Conservation (phyloP, 2,113 vertebrate species). For the Barbus barbus region DNA sequence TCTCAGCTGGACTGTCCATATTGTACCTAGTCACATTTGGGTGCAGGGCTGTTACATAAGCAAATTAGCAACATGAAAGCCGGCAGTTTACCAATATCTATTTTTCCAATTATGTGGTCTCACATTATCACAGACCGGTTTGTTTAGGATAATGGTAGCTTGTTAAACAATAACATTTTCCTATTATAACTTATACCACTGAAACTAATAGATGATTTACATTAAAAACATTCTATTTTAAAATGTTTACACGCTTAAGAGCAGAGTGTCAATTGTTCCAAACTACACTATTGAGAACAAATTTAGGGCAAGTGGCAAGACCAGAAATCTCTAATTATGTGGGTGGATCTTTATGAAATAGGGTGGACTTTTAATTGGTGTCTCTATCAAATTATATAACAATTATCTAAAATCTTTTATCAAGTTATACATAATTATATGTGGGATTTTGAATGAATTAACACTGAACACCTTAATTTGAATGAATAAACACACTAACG, state of each 20-base stretch:
- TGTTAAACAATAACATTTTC: background rate
- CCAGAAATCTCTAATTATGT: no score
- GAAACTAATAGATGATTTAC: background rate
- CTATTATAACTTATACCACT: background rate
- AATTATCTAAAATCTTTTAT: no score
- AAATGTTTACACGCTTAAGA: background rate
- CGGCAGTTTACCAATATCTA: background rate
- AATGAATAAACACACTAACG: no score
- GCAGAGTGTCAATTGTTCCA: background rate
- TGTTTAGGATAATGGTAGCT: background rate
- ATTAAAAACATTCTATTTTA: background rate
- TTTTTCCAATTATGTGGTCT: background rate
- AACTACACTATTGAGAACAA: background rate
- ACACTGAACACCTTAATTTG: background rate
- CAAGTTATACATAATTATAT: background rate
- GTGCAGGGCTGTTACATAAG: background rate
- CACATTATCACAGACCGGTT: background rate
- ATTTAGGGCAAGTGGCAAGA: background rate
- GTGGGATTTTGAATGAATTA: background rate
- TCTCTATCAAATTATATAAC: no score
- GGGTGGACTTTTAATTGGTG: no score
- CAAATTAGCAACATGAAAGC: conserved; percentile 4
- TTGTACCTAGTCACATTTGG: background rate
- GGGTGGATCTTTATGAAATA: no score
- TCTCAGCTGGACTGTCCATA: background rate